Evolutionary conservation across 2,888 invertebrate species (phyloP).

Genomic region (Gastrophysa polygoni): DNA sequence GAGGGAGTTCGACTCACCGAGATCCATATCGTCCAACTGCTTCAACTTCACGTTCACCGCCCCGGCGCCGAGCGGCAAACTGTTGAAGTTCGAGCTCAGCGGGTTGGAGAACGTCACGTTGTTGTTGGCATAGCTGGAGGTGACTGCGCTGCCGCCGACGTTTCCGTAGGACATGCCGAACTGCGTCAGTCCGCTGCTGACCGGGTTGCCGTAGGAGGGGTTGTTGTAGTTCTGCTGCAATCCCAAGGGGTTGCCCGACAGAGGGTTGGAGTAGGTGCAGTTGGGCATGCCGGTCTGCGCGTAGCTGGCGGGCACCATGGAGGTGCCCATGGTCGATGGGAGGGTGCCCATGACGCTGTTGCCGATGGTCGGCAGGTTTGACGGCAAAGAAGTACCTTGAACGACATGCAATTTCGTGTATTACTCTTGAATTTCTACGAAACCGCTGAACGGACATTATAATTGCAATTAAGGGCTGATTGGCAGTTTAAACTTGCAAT

Average conservation of each 20-base stretch:
- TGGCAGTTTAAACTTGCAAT: too few species aligned
- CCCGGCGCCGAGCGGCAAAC: constrained; percentile 54
- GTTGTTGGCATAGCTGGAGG: constrained; percentile 54
- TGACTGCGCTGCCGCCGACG: constrained; percentile 48
- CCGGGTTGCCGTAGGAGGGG: constrained; percentile 61
- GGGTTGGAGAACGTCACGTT: constrained; percentile 71
- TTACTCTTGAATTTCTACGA: too few species aligned
- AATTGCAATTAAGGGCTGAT: too few species aligned
- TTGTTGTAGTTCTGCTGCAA: constrained; percentile 58
- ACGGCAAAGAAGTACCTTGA: constrained; percentile 40
- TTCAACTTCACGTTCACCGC: constrained; percentile 70
- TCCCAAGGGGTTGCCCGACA: constrained; percentile 43
- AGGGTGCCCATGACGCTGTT: constrained; percentile 40
- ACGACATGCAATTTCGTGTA: constrained; percentile 9
- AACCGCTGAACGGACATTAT: too few species aligned
- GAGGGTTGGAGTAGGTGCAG: constrained; percentile 63
- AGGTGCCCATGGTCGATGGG: constrained; percentile 60
- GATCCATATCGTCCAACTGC: constrained; percentile 74
- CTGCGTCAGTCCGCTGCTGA: constrained; percentile 57
- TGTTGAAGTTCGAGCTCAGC: constrained; percentile 64
- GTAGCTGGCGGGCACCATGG: constrained; percentile 62
- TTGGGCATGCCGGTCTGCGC: constrained; percentile 59
- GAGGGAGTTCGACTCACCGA: too few species aligned
- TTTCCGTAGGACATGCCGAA: constrained; percentile 56
- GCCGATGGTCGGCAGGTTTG: constrained; percentile 40